Conservation (phyloP, 2,888 invertebrate species). For the Amphipyra berbera region DNA sequence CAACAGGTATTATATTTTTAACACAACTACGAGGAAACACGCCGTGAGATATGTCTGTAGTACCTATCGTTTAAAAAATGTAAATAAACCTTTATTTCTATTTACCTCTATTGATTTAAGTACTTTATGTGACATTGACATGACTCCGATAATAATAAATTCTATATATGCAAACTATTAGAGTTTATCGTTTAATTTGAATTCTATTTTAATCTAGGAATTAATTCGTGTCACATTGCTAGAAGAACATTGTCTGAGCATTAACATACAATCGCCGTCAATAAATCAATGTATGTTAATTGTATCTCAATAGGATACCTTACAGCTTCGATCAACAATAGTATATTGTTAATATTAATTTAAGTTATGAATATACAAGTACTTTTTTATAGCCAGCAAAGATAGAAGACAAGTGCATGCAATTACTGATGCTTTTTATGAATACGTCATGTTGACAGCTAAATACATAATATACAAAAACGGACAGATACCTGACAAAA, state of each 20-base stretch:
- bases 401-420: too few species aligned
- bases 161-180: constrained; percentile 23
- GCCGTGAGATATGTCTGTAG: background rate
- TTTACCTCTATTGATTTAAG: too few species aligned
- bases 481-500: background rate
- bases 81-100: too few species aligned
- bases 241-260: constrained; percentile 18
- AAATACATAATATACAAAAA: constrained; percentile 1
- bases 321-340: constrained; percentile 3
- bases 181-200: constrained; percentile 32
- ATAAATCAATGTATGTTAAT: constrained; percentile 36
- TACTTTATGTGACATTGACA: constrained; percentile 30
- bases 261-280: constrained; percentile 54
- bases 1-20: too few species aligned
- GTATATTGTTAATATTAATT: too few species aligned
- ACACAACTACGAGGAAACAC: background rate
- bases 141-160: constrained; percentile 31
- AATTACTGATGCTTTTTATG: too few species aligned
- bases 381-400: too few species aligned
- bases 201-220: constrained; percentile 45
- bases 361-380: too few species aligned
- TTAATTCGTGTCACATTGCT: constrained; percentile 35
- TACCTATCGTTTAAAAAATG: too few species aligned
- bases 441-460: background rate
- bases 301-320: constrained; percentile 7